Percentiles rank a stretch among this genome's conserved stretches.
phyloP scores from a whole-genome alignment of 2,797 vertebrate genomes.

The Pachyuromys duprasi region DNA sequence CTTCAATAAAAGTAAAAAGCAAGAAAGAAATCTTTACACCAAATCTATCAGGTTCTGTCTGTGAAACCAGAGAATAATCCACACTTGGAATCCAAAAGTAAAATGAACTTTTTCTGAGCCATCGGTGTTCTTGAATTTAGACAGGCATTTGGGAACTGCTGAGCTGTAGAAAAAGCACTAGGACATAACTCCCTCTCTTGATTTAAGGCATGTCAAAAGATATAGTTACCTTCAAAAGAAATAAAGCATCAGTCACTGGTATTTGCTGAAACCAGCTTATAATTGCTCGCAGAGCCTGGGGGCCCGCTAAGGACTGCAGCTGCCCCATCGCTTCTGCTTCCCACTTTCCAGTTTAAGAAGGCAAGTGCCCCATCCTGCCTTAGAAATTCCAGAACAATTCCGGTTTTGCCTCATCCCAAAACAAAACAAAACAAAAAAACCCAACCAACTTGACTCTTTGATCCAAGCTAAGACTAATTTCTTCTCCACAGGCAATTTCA shows the following conservation, averaged over 20 bases:
- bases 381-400: not conserved
- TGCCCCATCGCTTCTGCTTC: not conserved
- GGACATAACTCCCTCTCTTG: slow-evolving; percentile 33
- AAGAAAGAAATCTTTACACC: slow-evolving; percentile 13
- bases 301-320: slow-evolving; percentile 26
- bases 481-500: not conserved
- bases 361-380: not conserved
- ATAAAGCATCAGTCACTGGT: slow-evolving; percentile 67
- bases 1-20: slow-evolving; percentile 60
- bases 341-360: slow-evolving; percentile 50
- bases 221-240: slow-evolving; percentile 69
- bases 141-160: slow-evolving; percentile 65
- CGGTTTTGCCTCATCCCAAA: not conserved
- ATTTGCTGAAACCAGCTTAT: slow-evolving; percentile 73
- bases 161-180: slow-evolving; percentile 44
- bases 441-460: not conserved
- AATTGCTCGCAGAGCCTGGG: slow-evolving; percentile 51
- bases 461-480: not conserved
- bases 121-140: slow-evolving; percentile 41
- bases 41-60: slow-evolving; percentile 49
- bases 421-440: not conserved
- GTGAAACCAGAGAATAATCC: slow-evolving; percentile 1
- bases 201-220: slow-evolving; percentile 80
- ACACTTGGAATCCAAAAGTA: not conserved
- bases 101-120: slow-evolving; percentile 34